Base-by-base conservation (phyloP, 2,113 vertebrate species). In the Pelodiscus sinensis region DNA sequence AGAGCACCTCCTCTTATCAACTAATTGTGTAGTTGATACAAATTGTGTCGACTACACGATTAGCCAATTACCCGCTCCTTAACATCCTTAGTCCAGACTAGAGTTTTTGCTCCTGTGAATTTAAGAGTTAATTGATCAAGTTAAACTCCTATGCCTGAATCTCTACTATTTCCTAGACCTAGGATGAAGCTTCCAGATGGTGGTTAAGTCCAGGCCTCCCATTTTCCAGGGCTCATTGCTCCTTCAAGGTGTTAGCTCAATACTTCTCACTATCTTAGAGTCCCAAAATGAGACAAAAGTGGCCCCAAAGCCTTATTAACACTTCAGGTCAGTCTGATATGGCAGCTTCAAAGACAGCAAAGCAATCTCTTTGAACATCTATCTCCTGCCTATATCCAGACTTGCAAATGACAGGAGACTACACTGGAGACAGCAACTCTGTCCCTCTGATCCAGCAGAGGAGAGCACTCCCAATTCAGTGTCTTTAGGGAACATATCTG, bases 131-230 rank as follows among this genome's bases (percentile, higher is more conserved):
- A 92, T 88, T 71, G 38, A 35, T 5, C 65, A 44, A 56, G 24
- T 10, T 24, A 94, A 82, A 89, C 62, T 29, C 9, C 11, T 29
- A 27, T 81, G n/a, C 92, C 13, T 35, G 19, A 78, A 81, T 79
- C 14, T 6, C 57, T 24, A 4, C 71, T 62, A 84, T 79, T 22
- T 77, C 25, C 38, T 4, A 0, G 35, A 44, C 14, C 24, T 54
- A 50, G 85, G 29, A 83, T 0, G 6, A 54, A 87, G 15, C 25
- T 19, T 21, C 6, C 55, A 0, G 1, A 1, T 0, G 2, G 15
- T 79, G 19, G 10, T 65, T 21, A 24, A 90, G 13, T 4, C 31
- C 14, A 82, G 85, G 82, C 12, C 71, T 38, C 77, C 73, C 9
- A 15, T 82, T 92, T 62, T 80, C 29, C 35, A 86, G 21, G 79